Evolutionary conservation across 1,140 invertebrate genomes (phyloP).

Genomic region (Drosophila athabasca): DNA sequence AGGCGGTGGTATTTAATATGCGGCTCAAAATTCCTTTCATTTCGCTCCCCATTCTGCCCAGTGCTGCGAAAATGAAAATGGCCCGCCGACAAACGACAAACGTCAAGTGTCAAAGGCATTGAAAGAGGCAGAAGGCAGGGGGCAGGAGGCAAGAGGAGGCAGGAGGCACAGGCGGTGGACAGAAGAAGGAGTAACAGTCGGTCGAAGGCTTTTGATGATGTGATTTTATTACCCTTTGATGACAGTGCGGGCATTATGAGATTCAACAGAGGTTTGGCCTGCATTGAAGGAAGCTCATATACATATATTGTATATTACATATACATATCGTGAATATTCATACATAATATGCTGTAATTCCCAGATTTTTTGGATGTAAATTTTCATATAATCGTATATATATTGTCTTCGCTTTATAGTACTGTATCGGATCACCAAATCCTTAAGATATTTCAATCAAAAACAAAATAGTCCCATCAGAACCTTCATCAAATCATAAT

Average conservation of each 20-base stretch:
- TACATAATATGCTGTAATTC: too few species aligned
- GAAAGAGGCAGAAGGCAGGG: background rate
- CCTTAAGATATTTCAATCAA: too few species aligned
- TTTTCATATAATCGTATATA: too few species aligned
- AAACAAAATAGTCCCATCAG: too few species aligned
- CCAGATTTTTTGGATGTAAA: too few species aligned
- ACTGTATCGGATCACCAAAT: too few species aligned
- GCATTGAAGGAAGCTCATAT: background rate
- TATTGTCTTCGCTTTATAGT: too few species aligned
- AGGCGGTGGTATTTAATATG: slow-evolving; percentile 82
- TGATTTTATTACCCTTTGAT: slow-evolving; percentile 50
- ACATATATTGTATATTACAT: too few species aligned
- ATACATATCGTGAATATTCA: too few species aligned
- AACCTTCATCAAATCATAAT: too few species aligned
- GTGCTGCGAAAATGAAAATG: slow-evolving; percentile 72
- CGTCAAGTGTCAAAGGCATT: slow-evolving; percentile 65
- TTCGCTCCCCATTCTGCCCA: slow-evolving; percentile 47
- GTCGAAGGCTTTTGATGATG: slow-evolving; percentile 59
- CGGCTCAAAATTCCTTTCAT: slow-evolving; percentile 79
- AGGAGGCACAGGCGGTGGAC: background rate
- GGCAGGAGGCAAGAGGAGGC: background rate
- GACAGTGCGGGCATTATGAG: background rate
- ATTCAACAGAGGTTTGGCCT: too few species aligned
- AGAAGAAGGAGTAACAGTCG: background rate
- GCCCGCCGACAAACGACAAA: slow-evolving; percentile 59